phyloP scores from a whole-genome alignment of 2,113 vertebrate species.

The Tachuris rubrigastra region DNA sequence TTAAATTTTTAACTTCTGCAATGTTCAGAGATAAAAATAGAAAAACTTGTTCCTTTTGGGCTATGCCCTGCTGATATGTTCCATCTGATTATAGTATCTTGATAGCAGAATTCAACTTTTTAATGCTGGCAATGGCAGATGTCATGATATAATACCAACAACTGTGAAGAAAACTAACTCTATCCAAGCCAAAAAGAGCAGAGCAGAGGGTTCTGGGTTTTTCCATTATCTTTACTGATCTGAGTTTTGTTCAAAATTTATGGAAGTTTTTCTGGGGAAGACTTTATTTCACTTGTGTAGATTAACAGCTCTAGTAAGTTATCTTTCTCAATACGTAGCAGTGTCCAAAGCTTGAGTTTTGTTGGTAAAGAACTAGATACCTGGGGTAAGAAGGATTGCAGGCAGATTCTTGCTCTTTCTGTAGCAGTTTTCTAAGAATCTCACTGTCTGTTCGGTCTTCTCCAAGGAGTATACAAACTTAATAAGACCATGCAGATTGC shows the following conservation, averaged over 20 bases:
- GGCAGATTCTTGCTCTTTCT: not conserved
- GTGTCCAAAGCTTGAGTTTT: not conserved
- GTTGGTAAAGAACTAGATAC: not conserved
- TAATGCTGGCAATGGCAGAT: not conserved
- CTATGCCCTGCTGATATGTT: not conserved
- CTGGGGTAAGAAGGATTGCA: not conserved
- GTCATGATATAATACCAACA: not conserved
- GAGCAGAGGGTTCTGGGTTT: not conserved
- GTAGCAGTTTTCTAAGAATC: not conserved
- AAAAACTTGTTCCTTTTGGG: not conserved
- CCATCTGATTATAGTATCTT: not conserved
- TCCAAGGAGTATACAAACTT: not conserved
- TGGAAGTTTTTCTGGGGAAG: not conserved
- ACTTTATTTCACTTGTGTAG: not conserved
- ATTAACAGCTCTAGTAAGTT: not conserved
- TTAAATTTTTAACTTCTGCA: not conserved
- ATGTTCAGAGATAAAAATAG: not conserved
- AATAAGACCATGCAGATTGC: not conserved
- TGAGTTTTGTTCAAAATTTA: not conserved
- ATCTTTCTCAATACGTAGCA: not conserved
- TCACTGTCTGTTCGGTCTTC: not conserved
- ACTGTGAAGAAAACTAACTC: not conserved
- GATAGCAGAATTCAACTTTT: not conserved
- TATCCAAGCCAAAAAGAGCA: not conserved
- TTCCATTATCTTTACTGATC: not conserved